Evolutionary conservation across 2,113 vertebrate genomes (phyloP).

Genomic region (Progne subis): DNA sequence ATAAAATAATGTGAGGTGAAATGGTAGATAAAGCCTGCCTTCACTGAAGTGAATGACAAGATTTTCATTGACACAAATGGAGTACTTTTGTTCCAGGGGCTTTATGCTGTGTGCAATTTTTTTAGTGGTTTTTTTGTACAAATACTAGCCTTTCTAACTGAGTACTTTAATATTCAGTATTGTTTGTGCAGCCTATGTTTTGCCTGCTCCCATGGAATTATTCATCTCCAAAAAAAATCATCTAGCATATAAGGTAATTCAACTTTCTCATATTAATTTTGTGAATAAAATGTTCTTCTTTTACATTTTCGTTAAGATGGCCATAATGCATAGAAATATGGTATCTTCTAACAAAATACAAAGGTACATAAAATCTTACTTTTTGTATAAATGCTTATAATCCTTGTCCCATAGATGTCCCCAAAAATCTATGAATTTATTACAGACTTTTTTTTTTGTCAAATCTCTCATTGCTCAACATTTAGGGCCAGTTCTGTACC

Average conservation of each 20-base stretch:
- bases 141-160: background rate
- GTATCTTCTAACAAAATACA: background rate
- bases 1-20: constrained; percentile 50
- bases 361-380: background rate
- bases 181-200: background rate
- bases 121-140: background rate
- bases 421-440: background rate
- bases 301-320: background rate
- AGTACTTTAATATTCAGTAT: background rate
- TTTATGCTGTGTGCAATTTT: background rate
- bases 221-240: background rate
- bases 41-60: background rate
- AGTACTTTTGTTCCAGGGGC: background rate
- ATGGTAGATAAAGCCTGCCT: constrained; percentile 21
- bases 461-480: background rate
- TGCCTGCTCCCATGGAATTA: background rate
- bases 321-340: background rate
- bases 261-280: background rate
- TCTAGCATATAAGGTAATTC: background rate
- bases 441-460: background rate
- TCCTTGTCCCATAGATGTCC: background rate
- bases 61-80: background rate
- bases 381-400: background rate
- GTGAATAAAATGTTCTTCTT: background rate
- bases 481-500: background rate